phyloP scores from a whole-genome alignment of 2,888 invertebrate genomes.

The Trissoscelio sp. region DNA sequence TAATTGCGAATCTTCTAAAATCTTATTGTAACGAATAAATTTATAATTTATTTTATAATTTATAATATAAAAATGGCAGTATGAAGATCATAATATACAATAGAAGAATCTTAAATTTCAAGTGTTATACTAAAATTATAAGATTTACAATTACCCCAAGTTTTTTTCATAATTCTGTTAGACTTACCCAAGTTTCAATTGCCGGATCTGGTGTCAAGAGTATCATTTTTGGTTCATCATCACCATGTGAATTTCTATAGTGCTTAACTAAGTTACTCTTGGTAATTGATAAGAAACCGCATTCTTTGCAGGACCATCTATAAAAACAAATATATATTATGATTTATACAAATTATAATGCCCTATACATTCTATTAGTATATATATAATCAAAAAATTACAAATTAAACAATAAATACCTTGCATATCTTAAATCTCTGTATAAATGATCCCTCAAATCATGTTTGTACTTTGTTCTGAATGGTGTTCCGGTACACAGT shows the following conservation, averaged over 20 bases:
- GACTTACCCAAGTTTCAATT: conserved; percentile 85
- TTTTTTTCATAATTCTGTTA: too few relatives aligned
- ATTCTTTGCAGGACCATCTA: conserved; percentile 86
- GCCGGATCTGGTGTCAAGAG: conserved; percentile 82
- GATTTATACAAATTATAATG: too few relatives aligned
- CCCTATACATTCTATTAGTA: too few relatives aligned
- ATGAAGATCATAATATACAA: too few relatives aligned
- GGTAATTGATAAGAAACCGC: conserved; percentile 86
- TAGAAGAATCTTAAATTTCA: too few relatives aligned
- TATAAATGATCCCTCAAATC: conserved; percentile 88
- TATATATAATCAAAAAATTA: too few relatives aligned
- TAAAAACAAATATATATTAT: not conserved
- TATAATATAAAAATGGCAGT: too few relatives aligned
- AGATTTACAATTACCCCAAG: too few relatives aligned
- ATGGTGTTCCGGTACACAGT: conserved; percentile 86
- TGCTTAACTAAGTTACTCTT: conserved; percentile 85
- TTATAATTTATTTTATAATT: too few relatives aligned
- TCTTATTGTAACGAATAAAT: too few relatives aligned
- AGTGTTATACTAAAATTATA: too few relatives aligned
- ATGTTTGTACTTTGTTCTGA: conserved; percentile 85
- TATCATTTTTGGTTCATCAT: conserved; percentile 72
- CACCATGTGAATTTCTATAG: conserved; percentile 84
- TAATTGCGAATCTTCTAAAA: too few relatives aligned
- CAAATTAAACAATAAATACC: conserved; percentile 82
- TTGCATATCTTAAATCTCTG: conserved; percentile 87